A percentile compares a stretch with the other conserved stretches of the same genome.
Conservation (phyloP, 30 jellyfish, hydroid and myxozoan species). For the Aurelia aurita region DNA sequence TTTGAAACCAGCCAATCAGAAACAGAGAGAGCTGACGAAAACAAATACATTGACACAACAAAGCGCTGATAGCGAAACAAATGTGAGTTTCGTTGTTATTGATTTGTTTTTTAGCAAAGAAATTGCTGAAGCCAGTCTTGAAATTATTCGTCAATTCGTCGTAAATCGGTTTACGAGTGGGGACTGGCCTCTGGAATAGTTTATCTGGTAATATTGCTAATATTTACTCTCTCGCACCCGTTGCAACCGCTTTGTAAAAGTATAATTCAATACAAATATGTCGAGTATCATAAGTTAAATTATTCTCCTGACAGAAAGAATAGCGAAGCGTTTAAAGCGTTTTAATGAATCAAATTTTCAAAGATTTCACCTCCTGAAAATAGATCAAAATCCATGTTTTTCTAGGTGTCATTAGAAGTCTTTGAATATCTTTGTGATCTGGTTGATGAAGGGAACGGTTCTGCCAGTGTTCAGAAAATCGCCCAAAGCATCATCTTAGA, state of each 20-base stretch:
- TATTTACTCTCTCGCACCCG: no score
- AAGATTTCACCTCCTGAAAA: not conserved
- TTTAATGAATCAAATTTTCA: not conserved
- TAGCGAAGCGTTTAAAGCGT: no score
- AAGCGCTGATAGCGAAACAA: not conserved
- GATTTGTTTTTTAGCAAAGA: no score
- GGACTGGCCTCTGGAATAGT: no score
- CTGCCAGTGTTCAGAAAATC: constrained; percentile 49
- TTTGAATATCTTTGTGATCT: constrained; percentile 83
- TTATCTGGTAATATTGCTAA: no score
- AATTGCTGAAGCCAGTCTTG: no score
- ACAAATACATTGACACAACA: not conserved
- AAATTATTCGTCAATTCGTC: no score
- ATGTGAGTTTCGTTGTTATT: not conserved
- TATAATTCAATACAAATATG: no score
- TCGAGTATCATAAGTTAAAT: no score
- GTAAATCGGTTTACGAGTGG: no score
- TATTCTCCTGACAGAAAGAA: no score
- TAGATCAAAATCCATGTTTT: not conserved
- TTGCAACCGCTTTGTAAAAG: no score
- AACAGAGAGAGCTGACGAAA: constrained; percentile 1
- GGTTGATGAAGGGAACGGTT: constrained; percentile 80
- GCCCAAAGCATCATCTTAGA: constrained; percentile 85
- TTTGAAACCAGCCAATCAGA: constrained; percentile 62
- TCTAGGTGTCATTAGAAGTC: constrained; percentile 59